phyloP scores from a whole-genome alignment of 2,797 vertebrate genomes.

The Eupleurogrammus muticus region DNA sequence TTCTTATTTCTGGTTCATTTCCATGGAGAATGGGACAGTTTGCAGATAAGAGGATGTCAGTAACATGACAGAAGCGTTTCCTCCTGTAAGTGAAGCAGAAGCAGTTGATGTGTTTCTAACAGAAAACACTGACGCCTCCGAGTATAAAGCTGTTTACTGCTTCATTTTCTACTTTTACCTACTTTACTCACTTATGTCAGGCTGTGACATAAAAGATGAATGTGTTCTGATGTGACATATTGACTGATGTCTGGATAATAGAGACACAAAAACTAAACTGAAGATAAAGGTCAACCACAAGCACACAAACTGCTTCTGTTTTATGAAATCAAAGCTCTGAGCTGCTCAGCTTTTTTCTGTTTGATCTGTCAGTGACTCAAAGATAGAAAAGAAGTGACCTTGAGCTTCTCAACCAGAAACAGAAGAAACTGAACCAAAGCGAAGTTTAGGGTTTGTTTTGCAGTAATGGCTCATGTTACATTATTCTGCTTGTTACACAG shows the following conservation, averaged over 20 bases:
- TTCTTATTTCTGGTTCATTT: slow-evolving; percentile 31
- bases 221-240: slow-evolving; percentile 15
- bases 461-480: no score
- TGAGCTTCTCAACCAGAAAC: no score
- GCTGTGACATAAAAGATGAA: slow-evolving; percentile 26
- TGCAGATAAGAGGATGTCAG: slow-evolving; percentile 50
- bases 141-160: slow-evolving; percentile 10
- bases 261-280: background rate
- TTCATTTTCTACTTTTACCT: slow-evolving; percentile 19
- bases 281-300: slow-evolving; percentile 12
- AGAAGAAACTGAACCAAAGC: no score
- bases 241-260: slow-evolving; percentile 3
- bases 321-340: slow-evolving; percentile 15
- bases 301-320: background rate
- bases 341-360: slow-evolving; percentile 1
- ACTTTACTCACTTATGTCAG: slow-evolving; percentile 22
- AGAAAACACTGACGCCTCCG: slow-evolving; percentile 24
- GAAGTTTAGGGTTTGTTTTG: no score
- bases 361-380: no score
- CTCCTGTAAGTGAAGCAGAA: slow-evolving; percentile 36
- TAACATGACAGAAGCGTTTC: slow-evolving; percentile 61
- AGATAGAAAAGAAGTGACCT: no score
- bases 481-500: no score
- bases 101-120: no score
- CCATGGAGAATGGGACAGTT: slow-evolving; percentile 33